These are phyloP conservation scores for Centropyge bicolor DNA, from an alignment of 2,797 vertebrate species.

Conservation along the genomic window DNA sequence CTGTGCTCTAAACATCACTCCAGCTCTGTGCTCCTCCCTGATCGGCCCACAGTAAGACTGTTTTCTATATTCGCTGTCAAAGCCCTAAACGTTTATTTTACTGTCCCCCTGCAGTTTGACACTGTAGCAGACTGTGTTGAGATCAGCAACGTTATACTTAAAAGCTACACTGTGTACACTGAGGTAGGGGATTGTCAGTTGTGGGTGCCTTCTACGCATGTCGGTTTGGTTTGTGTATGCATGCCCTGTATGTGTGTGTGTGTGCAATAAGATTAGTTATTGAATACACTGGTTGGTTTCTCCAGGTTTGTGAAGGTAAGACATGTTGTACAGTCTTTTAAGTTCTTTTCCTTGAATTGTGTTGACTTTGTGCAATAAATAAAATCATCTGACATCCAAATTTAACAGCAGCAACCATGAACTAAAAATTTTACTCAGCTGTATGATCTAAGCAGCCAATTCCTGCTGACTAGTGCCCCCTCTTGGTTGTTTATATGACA, in stretches of 20 bases:
- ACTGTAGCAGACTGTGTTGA: slow-evolving; percentile 91
- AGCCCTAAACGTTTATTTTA: slow-evolving; percentile 71
- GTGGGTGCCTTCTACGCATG: slow-evolving; percentile 45
- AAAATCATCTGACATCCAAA: not conserved
- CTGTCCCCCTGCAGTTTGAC: slow-evolving; percentile 92
- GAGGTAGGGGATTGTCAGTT: slow-evolving; percentile 89
- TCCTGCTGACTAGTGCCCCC: slow-evolving; percentile 27
- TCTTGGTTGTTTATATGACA: slow-evolving; percentile 35
- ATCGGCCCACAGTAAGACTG: slow-evolving; percentile 72
- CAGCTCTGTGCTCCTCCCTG: slow-evolving; percentile 70
- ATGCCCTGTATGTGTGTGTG: slow-evolving; percentile 50
- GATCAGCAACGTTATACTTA: slow-evolving; percentile 93
- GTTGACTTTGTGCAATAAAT: not conserved
- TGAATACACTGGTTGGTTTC: not conserved
- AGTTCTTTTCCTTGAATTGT: not conserved
- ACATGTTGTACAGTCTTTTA: not conserved
- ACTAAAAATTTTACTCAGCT: not conserved
- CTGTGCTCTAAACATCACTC: slow-evolving; percentile 79
- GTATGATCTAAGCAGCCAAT: not conserved
- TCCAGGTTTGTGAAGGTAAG: slow-evolving; percentile 21
- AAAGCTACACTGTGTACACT: slow-evolving; percentile 92
- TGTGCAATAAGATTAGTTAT: slow-evolving; percentile 5
- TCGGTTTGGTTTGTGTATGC: slow-evolving; percentile 50
- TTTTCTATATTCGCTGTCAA: slow-evolving; percentile 39
- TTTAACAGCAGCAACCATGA: not conserved